Evolutionary conservation across 2,888 invertebrate species (phyloP), one percentile per base, ranked within the genome.

Genomic region (Tetragnatha montana): DNA sequence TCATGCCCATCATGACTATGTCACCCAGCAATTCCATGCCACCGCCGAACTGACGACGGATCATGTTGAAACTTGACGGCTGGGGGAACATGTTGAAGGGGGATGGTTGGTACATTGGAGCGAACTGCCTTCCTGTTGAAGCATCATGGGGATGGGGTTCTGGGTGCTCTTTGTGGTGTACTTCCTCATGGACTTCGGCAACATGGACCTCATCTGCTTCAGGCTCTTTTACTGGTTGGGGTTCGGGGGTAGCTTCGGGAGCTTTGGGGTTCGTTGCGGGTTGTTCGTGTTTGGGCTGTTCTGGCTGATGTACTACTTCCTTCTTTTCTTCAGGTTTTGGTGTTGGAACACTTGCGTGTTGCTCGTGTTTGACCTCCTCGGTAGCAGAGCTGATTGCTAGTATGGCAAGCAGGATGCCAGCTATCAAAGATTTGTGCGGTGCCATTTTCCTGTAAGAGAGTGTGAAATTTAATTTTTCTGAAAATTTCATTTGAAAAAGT

Each of bases 1-100:
- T 89, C 81, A 89, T 84, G 17, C 89, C 85, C 84, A 89, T 85
- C 71, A 89, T 85, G 10, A 89, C 89, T n/a, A 89, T 76, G 21
- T 89, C 89, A n/a, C 89, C 84, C 12, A 88, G 79, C 17, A 83
- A 35, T 49, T 85, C 89, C 84, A 89, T 85, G 14, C 89, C 89
- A 6, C 89, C 89, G 14, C 85, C 85, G 12, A 89, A 81, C 19
- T 89, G 89, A 22, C 89, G 85, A 71, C 89, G 89, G 19, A 89
- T 85, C 80, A 85, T 81, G 47, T 81, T 81, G 49, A 74, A 71
- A 17, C 83, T 51, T n/a, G 80, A 71, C 2, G 88, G 88, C 17
- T 60, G 88, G 14, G 82, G 82, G 35, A 87, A 82, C 74, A 88
- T 84, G 60, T 60, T 60, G 60, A 60, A 60, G 17, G 60, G 14